Base-by-base conservation (phyloP, 2,888 invertebrate genomes). In the Choreutis nemorana region DNA sequence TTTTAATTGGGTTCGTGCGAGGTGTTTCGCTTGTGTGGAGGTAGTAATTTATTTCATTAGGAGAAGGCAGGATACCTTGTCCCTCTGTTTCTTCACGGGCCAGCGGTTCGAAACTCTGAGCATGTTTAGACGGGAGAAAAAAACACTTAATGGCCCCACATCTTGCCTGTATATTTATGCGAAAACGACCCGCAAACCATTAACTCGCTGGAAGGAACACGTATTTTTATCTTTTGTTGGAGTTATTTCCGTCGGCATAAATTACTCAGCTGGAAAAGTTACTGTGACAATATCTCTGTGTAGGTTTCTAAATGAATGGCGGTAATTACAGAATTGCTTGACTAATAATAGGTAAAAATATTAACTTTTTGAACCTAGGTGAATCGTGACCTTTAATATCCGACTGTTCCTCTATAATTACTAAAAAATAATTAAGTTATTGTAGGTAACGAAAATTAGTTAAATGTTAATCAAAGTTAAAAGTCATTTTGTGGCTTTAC, bases 61-160 rank as follows among this genome's bases (percentile, higher is more conserved):
- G 73, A 73, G 65, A 14, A 67, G 67, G 68, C 67, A 72, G 73
- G 73, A 72, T 72, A 72, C 68, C 64, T 60, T 77, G 75, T 77
- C 77, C 77, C 75, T 75, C 70, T 44, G 48, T 54, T 55, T 72
- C 72, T 73, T 70, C 67, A 75, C 58, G 73, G 66, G 50, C 73
- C 57, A 75, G 63, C 59, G 67, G 58, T 23, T 37, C 32, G 53
- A 38, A 42, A 56, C 55, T 54, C 60, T 55, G 64, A 58, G 55
- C 61, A 59, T 59, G 68, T 61, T 55, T 59, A 62, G 67, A 62
- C 63, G 54, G 58, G 67, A 68, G 58, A n/a, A 62, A 75, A 70
- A 73, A 73, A 67, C 57, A 42, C 31, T 3, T 20, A 22, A 29
- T 42, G 47, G 55, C 61, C 61, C 58, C 52, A 55, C 70, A 70